Percentiles rank a stretch among this genome's conserved stretches.
phyloP scores from a whole-genome alignment of 2,888 invertebrate genomes.

The Euplexia lucipara region DNA sequence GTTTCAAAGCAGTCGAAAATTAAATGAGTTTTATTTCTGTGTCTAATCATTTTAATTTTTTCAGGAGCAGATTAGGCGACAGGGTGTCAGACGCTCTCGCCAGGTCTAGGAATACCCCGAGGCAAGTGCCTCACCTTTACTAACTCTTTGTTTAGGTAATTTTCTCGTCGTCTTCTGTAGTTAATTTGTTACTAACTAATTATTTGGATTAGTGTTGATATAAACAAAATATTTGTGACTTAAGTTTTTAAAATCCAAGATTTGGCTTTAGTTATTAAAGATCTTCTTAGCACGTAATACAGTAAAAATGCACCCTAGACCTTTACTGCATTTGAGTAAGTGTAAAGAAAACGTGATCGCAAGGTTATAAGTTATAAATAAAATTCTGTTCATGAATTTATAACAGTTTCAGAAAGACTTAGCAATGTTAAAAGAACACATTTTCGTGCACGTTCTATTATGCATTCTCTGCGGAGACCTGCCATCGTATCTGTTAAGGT shows the following conservation, averaged over 20 bases:
- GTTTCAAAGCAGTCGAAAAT: background rate
- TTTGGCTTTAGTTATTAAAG: background rate
- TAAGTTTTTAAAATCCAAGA: slow-evolving; percentile 4
- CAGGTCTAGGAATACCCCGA: slow-evolving; percentile 58
- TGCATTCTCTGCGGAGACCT: slow-evolving; percentile 14
- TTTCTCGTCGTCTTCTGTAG: slow-evolving; percentile 41
- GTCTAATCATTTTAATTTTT: slow-evolving; percentile 40
- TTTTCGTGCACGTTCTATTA: slow-evolving; percentile 37
- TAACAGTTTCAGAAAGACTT: slow-evolving; percentile 33
- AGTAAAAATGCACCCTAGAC: slow-evolving; percentile 23
- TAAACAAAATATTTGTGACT: background rate
- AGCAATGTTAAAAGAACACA: slow-evolving; percentile 15
- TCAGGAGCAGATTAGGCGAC: slow-evolving; percentile 52
- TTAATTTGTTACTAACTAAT: slow-evolving; percentile 14
- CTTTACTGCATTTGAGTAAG: slow-evolving; percentile 11
- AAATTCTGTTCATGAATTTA: slow-evolving; percentile 22
- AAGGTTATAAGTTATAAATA: slow-evolving; percentile 25
- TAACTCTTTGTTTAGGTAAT: slow-evolving; percentile 47
- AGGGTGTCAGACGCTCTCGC: slow-evolving; percentile 53
- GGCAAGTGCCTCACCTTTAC: slow-evolving; percentile 56
- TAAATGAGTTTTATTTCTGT: slow-evolving; percentile 3
- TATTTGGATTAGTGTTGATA: slow-evolving; percentile 5
- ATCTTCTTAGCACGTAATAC: background rate
- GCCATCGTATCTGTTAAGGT: slow-evolving; percentile 14
- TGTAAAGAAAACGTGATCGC: slow-evolving; percentile 31